Evolutionary conservation across 2,797 vertebrate species (phyloP).

Genomic region (Schizothorax lantsangensis): DNA sequence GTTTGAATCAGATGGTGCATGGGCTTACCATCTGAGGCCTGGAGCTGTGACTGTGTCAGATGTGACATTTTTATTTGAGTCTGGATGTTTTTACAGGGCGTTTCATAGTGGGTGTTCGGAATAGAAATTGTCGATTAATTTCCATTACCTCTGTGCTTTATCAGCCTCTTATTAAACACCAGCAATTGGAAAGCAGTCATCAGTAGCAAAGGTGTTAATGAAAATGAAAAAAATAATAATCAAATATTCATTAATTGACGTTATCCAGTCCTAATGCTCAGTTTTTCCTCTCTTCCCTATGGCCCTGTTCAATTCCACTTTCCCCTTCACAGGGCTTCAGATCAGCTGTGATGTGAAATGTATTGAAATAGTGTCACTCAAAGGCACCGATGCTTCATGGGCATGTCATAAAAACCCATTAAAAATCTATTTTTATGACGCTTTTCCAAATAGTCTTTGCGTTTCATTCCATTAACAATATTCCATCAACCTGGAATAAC

Average conservation of each 20-base stretch:
- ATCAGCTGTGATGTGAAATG: slow-evolving; percentile 61
- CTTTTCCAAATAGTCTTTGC: slow-evolving; percentile 65
- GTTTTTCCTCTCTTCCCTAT: slow-evolving; percentile 4
- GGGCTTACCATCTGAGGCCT: not conserved
- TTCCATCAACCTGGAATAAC: slow-evolving; percentile 60
- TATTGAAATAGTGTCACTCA: slow-evolving; percentile 58
- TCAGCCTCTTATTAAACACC: slow-evolving; percentile 39
- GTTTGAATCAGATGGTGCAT: not conserved
- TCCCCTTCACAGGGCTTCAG: slow-evolving; percentile 63
- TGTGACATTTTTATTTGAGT: not conserved
- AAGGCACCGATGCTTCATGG: slow-evolving; percentile 30
- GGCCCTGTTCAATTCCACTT: slow-evolving; percentile 38
- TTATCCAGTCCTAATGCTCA: slow-evolving; percentile 12
- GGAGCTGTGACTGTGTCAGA: not conserved
- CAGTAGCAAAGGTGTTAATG: slow-evolving; percentile 44
- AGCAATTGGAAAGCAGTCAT: slow-evolving; percentile 53
- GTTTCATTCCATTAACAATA: slow-evolving; percentile 69
- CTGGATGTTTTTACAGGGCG: not conserved
- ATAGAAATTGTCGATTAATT: slow-evolving; percentile 25
- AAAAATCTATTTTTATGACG: slow-evolving; percentile 76
- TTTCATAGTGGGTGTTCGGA: not conserved
- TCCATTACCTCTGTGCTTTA: slow-evolving; percentile 28
- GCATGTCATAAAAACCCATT: slow-evolving; percentile 72
- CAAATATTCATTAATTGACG: slow-evolving; percentile 21
- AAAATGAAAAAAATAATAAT: slow-evolving; percentile 32